A percentile compares a stretch with the other conserved stretches of the same genome.
Evolutionary conservation across 2,797 vertebrate genomes (phyloP).

Genomic region (Peromyscus attwateri): DNA sequence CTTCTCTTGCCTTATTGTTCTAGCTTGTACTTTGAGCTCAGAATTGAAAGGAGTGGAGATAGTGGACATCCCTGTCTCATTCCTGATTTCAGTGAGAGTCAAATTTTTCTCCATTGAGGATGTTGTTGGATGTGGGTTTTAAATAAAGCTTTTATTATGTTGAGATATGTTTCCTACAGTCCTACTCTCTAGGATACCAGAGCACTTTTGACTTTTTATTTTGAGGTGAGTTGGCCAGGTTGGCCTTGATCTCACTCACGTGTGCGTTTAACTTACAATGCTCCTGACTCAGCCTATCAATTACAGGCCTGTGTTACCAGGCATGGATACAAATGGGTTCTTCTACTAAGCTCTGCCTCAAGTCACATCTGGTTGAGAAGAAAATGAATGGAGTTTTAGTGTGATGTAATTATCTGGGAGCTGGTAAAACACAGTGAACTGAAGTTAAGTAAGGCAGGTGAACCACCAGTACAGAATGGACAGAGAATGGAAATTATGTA

Average conservation of each 20-base stretch:
- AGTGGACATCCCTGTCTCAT: not conserved
- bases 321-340: not conserved
- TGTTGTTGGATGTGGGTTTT: not conserved
- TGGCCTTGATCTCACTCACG: not conserved
- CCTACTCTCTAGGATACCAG: not conserved
- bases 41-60: not conserved
- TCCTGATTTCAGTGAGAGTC: not conserved
- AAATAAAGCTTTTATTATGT: not conserved
- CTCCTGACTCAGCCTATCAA: not conserved
- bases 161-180: not conserved
- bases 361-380: slow-evolving; percentile 42
- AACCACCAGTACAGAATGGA: not conserved
- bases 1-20: not conserved
- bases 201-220: not conserved
- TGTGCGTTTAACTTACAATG: not conserved
- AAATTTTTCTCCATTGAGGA: not conserved
- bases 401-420: slow-evolving; percentile 44
- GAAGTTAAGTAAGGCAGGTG: slow-evolving; percentile 44
- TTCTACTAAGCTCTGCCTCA: slow-evolving; percentile 60
- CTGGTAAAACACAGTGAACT: slow-evolving; percentile 22
- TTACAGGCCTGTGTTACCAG: not conserved
- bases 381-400: slow-evolving; percentile 41
- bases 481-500: slow-evolving; percentile 19
- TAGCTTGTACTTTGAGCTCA: not conserved
- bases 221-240: not conserved